These are phyloP conservation scores for Polyodon spathula DNA, from an alignment of 2,113 vertebrate species.

Conservation along the genomic window DNA sequence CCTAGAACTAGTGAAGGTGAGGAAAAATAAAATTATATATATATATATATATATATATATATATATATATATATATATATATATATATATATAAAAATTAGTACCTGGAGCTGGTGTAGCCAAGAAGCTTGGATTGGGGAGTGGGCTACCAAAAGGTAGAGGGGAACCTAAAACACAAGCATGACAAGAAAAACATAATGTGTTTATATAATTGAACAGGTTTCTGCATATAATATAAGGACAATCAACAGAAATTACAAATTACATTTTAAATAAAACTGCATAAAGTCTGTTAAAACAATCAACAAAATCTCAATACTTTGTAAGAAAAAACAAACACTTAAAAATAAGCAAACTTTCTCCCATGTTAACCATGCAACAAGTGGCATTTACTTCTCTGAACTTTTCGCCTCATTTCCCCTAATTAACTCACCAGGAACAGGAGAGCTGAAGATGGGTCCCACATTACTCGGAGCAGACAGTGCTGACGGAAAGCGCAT, in stretches of 20 bases:
- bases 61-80: too few species aligned
- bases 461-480: constrained; percentile 65
- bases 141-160: constrained; percentile 40
- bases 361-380: neutral
- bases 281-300: too few species aligned
- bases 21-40: neutral
- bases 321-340: too few species aligned
- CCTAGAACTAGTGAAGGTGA: neutral
- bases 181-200: neutral
- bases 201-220: neutral
- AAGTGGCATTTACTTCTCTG: neutral
- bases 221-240: too few species aligned
- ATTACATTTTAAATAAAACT: too few species aligned
- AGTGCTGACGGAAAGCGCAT: constrained; percentile 81
- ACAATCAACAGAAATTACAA: too few species aligned
- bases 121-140: constrained; percentile 52
- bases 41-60: too few species aligned
- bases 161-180: constrained; percentile 45
- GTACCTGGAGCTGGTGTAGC: constrained; percentile 59
- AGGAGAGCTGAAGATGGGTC: constrained; percentile 72
- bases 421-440: constrained; percentile 50
- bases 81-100: too few species aligned
- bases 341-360: neutral
- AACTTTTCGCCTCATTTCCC: too few species aligned
- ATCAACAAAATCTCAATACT: too few species aligned